Base-by-base conservation (phyloP, 1,140 invertebrate genomes). In the Cyclina sinensis region DNA sequence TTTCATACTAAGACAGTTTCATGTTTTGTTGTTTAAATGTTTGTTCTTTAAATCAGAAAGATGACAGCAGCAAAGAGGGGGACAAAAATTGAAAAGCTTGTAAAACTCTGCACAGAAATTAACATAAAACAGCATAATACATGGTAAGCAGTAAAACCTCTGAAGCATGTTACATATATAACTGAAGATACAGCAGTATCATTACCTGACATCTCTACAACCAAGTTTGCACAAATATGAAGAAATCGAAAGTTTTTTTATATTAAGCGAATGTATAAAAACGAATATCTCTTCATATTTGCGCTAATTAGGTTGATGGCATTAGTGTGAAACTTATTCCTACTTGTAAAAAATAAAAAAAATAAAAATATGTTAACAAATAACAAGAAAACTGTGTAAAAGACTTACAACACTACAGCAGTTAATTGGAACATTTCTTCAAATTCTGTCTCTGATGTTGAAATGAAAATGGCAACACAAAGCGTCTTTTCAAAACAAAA, bases 271-370 rank as follows among this genome's bases (percentile, higher is more conserved):
- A 48, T 48, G 7, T 35, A n/a, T 24, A 43, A 24, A 74, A 74
- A 51, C 30, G 1, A 3, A 68, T 43, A n/a, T n/a, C n/a, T 68
- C 59, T 82, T 68, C 59, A 82, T 68, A 82, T 82, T 82, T 82
- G 80, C 80, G 80, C 80, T 82, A 68, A 82, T 82, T 82, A 82
- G 80, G 54, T 46, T 46, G 21, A 21, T 35, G 21, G 9, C 1
- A 70, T n/a, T n/a, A n/a, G n/a, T n/a, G n/a, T 57, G 24, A 57
- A 57, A 57, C 24, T 24, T n/a, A 57, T 57, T 57, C 24, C n/a
- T n/a, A n/a, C n/a, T n/a, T n/a, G n/a, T n/a, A n/a, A n/a, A n/a
- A n/a, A n/a, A n/a, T n/a, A n/a, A 57, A 57, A n/a, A 9, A 1
- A 37, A n/a, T 70, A 27, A 37, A 37, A 37, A 0, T 7, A 27